These are phyloP conservation scores for Beris chalybata DNA, from an alignment of 2,888 invertebrate genomes.

Conservation along the genomic window DNA sequence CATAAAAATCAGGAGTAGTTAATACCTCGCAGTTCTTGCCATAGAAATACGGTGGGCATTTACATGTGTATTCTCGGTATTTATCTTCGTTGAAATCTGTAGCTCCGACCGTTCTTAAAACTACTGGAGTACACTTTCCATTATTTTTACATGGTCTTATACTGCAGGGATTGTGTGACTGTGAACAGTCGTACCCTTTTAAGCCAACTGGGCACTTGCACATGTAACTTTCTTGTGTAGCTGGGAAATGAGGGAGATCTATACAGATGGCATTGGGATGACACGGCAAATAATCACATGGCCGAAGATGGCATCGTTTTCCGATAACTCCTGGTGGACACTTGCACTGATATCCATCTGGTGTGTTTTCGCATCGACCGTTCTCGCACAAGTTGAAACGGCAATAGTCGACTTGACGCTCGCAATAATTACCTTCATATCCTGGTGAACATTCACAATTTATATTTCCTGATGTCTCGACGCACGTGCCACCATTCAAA, in stretches of 20 bases:
- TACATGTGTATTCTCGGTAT: constrained; percentile 54
- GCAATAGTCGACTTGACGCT: constrained; percentile 59
- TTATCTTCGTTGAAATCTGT: constrained; percentile 51
- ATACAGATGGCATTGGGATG: constrained; percentile 55
- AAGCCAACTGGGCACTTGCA: constrained; percentile 62
- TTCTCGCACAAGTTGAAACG: constrained; percentile 55
- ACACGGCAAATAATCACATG: constrained; percentile 65
- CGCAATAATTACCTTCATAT: constrained; percentile 57
- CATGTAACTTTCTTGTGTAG: constrained; percentile 57
- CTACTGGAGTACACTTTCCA: constrained; percentile 56
- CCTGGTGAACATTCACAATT: constrained; percentile 45
- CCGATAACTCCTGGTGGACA: constrained; percentile 60
- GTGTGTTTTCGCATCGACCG: constrained; percentile 52
- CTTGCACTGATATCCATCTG: constrained; percentile 57
- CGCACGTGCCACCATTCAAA: constrained; percentile 55
- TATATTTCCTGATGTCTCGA: constrained; percentile 47
- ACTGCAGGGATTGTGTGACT: constrained; percentile 55
- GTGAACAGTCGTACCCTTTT: constrained; percentile 58
- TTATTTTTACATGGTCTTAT: constrained; percentile 53
- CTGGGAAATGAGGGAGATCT: constrained; percentile 53
- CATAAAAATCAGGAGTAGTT: constrained; percentile 58
- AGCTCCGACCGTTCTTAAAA: constrained; percentile 46
- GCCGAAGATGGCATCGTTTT: constrained; percentile 59
- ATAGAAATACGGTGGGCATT: constrained; percentile 57
- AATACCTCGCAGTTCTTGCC: constrained; percentile 60